phyloP scores from a whole-genome alignment of 2,113 vertebrate genomes.

The Holacanthus passer region DNA sequence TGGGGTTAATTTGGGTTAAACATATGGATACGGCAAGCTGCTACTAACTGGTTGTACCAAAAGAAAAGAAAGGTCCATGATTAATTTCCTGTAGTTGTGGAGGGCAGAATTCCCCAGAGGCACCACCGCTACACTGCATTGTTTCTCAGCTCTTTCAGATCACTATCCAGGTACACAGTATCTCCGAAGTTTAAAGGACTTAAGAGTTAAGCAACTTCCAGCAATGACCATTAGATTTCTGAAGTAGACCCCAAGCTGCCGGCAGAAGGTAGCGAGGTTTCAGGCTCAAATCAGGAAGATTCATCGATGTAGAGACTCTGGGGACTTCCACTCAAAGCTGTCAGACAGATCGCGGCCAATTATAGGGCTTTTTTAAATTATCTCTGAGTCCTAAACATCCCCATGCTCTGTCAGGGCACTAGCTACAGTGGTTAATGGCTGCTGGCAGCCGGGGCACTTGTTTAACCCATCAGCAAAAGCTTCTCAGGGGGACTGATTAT shows the following conservation, averaged over 20 bases:
- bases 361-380: conserved; percentile 73
- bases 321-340: conserved; percentile 57
- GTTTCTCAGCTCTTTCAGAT: neutral
- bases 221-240: conserved; percentile 22
- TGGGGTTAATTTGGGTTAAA: neutral
- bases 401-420: conserved; percentile 60
- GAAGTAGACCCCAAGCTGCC: conserved; percentile 5
- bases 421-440: conserved; percentile 67
- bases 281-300: conserved; percentile 50
- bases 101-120: conserved; percentile 1
- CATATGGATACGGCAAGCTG: neutral
- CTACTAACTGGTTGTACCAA: neutral
- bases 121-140: too few species aligned
- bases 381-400: conserved; percentile 53
- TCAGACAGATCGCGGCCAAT: conserved; percentile 69
- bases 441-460: conserved; percentile 61
- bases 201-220: conserved; percentile 18
- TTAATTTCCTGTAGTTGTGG: conserved; percentile 9
- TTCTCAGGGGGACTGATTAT: conserved; percentile 62
- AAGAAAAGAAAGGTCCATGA: neutral
- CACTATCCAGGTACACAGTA: neutral
- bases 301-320: conserved; percentile 47
- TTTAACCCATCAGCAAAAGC: conserved; percentile 61
- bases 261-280: conserved; percentile 28
- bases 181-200: conserved; percentile 28